Percentiles rank a stretch among this genome's conserved stretches.
Conservation (phyloP, 2,888 invertebrate genomes). For the Eumerus sabulonum region DNA sequence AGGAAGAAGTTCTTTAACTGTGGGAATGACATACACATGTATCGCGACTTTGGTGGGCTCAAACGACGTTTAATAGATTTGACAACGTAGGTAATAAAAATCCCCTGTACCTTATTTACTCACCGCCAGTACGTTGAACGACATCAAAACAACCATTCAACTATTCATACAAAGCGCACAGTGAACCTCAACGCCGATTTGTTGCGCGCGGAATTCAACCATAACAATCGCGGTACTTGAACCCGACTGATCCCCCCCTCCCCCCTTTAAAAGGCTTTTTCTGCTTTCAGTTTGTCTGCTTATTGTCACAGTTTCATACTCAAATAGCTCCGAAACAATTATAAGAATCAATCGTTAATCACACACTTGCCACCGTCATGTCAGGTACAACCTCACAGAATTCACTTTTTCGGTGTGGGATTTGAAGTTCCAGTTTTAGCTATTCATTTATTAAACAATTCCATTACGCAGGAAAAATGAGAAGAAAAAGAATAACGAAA, state of each 20-base stretch:
- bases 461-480: constrained; percentile 43
- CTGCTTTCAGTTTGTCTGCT: neutral
- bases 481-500: constrained; percentile 31
- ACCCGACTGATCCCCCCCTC: no score
- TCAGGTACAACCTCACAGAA: neutral
- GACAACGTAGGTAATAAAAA: no score
- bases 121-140: constrained; percentile 17
- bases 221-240: constrained; percentile 32
- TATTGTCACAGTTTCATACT: constrained; percentile 57
- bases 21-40: no score
- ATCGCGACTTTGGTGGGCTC: no score
- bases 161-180: neutral
- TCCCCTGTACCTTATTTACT: neutral
- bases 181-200: neutral
- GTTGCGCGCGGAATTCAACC: constrained; percentile 22
- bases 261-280: no score
- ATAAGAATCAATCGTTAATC: constrained; percentile 56
- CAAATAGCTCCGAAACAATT: constrained; percentile 45
- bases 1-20: constrained; percentile 25
- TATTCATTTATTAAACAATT: constrained; percentile 67
- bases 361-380: constrained; percentile 31
- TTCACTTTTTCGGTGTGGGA: neutral
- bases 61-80: no score
- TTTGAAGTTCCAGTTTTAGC: constrained; percentile 56
- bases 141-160: constrained; percentile 9